Evolutionary conservation across 2,888 invertebrate species (phyloP).

Genomic region (Thymelicus sylvestris): DNA sequence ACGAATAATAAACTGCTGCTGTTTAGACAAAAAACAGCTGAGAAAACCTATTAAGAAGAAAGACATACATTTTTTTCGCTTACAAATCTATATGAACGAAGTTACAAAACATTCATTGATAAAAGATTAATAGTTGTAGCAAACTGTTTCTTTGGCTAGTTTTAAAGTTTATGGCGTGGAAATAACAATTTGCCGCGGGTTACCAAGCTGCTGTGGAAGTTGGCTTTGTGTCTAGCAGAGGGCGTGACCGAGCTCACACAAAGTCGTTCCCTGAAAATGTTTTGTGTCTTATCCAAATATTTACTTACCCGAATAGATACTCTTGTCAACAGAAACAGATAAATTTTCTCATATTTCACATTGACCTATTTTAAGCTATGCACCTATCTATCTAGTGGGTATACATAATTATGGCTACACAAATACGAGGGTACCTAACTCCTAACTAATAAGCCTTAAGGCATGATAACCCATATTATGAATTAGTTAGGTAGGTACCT

Average conservation of each 20-base stretch:
- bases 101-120: constrained; percentile 63
- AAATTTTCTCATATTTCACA: no score
- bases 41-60: constrained; percentile 9
- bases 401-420: no score
- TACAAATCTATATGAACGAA: constrained; percentile 47
- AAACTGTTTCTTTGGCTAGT: constrained; percentile 48
- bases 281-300: constrained; percentile 80
- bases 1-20: no score
- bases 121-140: constrained; percentile 74
- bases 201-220: constrained; percentile 52
- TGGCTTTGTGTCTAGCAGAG: constrained; percentile 65
- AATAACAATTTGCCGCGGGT: constrained; percentile 79
- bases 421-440: no score
- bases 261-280: constrained; percentile 65
- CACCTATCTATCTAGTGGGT: no score
- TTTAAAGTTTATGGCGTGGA: constrained; percentile 80
- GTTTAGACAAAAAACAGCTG: no score
- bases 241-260: constrained; percentile 72
- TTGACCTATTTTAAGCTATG: no score
- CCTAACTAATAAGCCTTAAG: no score
- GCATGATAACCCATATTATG: no score
- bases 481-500: no score
- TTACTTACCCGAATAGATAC: constrained; percentile 70
- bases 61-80: constrained; percentile 20
- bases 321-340: constrained; percentile 42